phyloP scores from a whole-genome alignment of 2,113 vertebrate genomes.

The Zootoca vivipara region DNA sequence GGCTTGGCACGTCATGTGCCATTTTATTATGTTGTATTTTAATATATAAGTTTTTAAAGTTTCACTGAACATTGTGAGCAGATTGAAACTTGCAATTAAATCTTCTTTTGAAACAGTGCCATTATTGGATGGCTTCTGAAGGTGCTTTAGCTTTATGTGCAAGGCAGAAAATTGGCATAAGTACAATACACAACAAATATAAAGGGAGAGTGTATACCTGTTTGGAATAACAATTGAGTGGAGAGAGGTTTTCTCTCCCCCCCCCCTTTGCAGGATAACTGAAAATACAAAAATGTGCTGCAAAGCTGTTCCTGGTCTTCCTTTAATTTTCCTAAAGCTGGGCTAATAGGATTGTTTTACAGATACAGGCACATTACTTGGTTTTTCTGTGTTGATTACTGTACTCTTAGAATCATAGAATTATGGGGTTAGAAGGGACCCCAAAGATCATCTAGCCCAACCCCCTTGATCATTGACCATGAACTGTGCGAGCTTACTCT shows the following conservation, averaged over 20 bases:
- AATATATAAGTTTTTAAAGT: background rate
- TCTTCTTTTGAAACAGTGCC: conserved; percentile 3
- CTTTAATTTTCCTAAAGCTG: background rate
- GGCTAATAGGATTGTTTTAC: background rate
- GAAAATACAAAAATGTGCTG: background rate
- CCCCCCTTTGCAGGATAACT: background rate
- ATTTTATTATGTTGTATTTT: background rate
- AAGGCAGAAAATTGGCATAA: background rate
- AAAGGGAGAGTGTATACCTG: background rate
- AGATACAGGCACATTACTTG: background rate
- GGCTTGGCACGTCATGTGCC: background rate
- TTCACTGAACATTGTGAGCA: background rate
- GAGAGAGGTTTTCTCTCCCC: background rate
- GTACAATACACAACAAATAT: background rate
- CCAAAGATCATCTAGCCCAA: too few relatives aligned
- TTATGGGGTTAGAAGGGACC: too few relatives aligned
- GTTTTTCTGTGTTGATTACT: background rate
- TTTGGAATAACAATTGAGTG: background rate
- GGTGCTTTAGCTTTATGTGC: conserved; percentile 5
- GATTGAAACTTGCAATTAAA: conserved; percentile 15
- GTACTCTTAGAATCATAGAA: too few relatives aligned
- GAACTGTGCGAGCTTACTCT: background rate
- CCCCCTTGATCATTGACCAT: too few relatives aligned
- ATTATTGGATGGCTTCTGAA: conserved; percentile 7
- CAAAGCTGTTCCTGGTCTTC: background rate